A percentile compares a stretch with the other conserved stretches of the same genome.
Conservation (phyloP, 2,113 vertebrate species). For the Vimba vimba region DNA sequence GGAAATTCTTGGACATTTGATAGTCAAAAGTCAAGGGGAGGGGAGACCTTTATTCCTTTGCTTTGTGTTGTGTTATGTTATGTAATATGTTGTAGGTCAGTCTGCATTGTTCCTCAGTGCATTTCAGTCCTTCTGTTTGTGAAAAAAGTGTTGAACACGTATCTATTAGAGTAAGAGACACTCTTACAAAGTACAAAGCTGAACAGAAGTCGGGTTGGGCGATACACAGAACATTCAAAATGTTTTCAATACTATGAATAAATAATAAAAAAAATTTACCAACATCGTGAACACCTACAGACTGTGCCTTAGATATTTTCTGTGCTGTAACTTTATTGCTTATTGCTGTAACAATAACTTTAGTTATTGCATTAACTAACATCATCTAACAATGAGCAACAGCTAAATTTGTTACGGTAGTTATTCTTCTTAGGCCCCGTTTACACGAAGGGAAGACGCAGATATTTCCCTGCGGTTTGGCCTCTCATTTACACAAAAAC, state of each 20-base stretch:
- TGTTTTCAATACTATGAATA: not conserved
- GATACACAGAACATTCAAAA: not conserved
- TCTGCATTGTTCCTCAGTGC: not conserved
- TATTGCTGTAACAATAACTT: too few relatives aligned
- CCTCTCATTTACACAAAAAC: too few relatives aligned
- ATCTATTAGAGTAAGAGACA: not conserved
- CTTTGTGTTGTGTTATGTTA: not conserved
- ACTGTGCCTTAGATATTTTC: not conserved
- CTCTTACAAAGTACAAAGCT: not conserved
- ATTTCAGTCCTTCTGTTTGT: not conserved
- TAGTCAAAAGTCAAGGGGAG: not conserved
- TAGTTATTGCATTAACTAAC: too few relatives aligned
- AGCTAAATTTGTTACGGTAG: too few relatives aligned
- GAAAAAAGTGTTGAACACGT: not conserved
- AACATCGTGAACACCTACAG: not conserved
- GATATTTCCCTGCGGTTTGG: too few relatives aligned
- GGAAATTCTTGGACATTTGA: constrained; percentile 13
- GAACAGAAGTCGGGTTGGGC: not conserved
- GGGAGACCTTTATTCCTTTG: not conserved
- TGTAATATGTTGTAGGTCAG: not conserved
- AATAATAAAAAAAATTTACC: too few relatives aligned
- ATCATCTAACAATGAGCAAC: too few relatives aligned
- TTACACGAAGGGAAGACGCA: too few relatives aligned
- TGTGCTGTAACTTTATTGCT: not conserved
- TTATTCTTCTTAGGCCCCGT: too few relatives aligned